Conservation (phyloP, 2,797 vertebrate genomes). For the Megaceryle alcyon region DNA sequence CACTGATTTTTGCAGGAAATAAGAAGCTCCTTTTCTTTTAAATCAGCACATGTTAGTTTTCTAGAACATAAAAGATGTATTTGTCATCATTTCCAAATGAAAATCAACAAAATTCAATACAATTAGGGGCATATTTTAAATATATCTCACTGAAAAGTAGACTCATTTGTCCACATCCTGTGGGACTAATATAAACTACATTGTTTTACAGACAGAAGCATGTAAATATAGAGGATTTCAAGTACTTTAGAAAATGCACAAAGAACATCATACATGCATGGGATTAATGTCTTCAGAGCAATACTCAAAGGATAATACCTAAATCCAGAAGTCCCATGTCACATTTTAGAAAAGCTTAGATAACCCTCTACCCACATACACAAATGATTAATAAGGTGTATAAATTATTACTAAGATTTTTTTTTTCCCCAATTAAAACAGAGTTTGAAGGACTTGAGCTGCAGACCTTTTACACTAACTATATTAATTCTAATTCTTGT, state of each 20-base stretch:
- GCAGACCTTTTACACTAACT: background rate
- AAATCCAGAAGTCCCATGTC: background rate
- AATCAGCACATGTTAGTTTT: constrained; percentile 78
- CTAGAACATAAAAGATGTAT: constrained; percentile 60
- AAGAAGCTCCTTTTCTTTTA: constrained; percentile 79
- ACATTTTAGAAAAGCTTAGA: background rate
- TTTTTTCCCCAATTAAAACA: background rate
- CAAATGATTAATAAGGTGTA: too few relatives aligned
- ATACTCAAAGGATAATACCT: background rate
- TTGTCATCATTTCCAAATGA: background rate
- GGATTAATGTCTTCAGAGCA: background rate
- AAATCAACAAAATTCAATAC: background rate
- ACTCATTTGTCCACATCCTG: background rate
- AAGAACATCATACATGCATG: background rate
- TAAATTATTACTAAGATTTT: background rate
- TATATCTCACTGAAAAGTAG: background rate
- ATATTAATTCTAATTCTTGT: background rate
- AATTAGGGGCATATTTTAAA: background rate
- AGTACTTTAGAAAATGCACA: background rate
- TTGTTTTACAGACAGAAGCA: background rate
- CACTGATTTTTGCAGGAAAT: constrained; percentile 88
- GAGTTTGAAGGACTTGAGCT: background rate
- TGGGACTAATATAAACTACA: background rate
- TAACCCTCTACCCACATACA: background rate
- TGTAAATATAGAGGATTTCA: background rate